Evolutionary conservation across 1,140 invertebrate species (phyloP), one percentile per base, ranked within the genome.

Genomic region (Drosophila prosaltans): DNA sequence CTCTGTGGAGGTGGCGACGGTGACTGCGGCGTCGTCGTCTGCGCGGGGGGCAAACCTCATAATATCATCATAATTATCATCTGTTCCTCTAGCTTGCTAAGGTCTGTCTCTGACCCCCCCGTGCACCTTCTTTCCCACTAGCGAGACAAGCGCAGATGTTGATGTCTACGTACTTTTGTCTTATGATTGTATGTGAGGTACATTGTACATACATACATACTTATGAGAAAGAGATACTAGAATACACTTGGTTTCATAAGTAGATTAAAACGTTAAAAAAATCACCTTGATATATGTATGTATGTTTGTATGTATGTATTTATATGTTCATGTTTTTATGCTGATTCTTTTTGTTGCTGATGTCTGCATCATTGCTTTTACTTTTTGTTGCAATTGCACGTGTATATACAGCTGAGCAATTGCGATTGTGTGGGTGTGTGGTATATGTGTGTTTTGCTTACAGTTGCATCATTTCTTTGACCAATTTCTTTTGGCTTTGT

Each of bases 391-490:
- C 39, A 43, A 43, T 30, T 65, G 51, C 63, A 65, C 54, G 43
- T 71, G 69, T 63, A 39, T 69, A 41, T 66, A 40, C 45, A 55
- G 65, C 26, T 63, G 66, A 45, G 57, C 54, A 32, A 41, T 30
- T 40, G 16, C 51, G 54, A 10, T 2, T 66, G 63, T 72, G 32
- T 43, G 40, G 60, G 8, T 16, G 28, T 62, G 65, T 60, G 43
- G 41, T 58, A 28, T 45, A 24, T 58, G 41, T 59, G 32, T 72
- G 65, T 72, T 62, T 67, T 59, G 39, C 30, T 51, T 72, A 57
- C 70, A 72, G 65, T 74, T 74, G 72, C 72, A 74, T 74, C 72
- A 74, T 67, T 55, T 67, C 43, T 70, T 70, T 63, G 39, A 41
- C 36, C 57, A 55, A 51, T 70, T 59, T 51, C 54, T 36, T 75